A percentile compares a stretch with the other conserved stretches of the same genome.
phyloP scores from a whole-genome alignment of 1,140 invertebrate species.

The Bombus fervidus region DNA sequence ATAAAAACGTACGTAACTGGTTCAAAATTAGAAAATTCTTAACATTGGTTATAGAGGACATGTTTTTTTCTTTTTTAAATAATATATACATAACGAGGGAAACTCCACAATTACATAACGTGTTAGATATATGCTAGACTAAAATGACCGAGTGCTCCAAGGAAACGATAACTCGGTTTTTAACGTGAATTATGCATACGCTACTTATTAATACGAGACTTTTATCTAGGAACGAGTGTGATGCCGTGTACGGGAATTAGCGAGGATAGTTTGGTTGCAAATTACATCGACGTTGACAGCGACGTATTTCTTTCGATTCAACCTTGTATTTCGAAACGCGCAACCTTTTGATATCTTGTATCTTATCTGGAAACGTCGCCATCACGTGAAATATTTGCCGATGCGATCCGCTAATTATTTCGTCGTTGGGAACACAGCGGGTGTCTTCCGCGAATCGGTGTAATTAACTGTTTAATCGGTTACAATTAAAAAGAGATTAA shows the following conservation, averaged over 20 bases:
- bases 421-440: background rate
- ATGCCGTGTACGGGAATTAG: conserved; percentile 51
- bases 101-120: background rate
- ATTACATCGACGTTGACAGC: background rate
- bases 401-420: background rate
- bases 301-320: background rate
- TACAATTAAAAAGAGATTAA: background rate
- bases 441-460: background rate
- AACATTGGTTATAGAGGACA: too few species aligned
- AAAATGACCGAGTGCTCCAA: conserved; percentile 4
- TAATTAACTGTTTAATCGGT: conserved; percentile 14
- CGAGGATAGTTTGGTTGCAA: background rate
- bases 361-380: background rate
- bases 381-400: background rate
- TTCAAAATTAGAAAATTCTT: background rate
- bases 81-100: background rate
- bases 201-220: conserved; percentile 51
- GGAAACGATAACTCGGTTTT: conserved; percentile 48
- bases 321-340: background rate
- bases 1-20: background rate
- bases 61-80: background rate
- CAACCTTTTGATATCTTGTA: background rate
- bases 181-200: conserved; percentile 45
- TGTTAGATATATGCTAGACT: background rate
- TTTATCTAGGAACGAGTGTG: conserved; percentile 51